These are phyloP conservation scores for Dendrophyllia cribrosa DNA, from an alignment of 64 coral and sea anemone species.

Conservation along the genomic window DNA sequence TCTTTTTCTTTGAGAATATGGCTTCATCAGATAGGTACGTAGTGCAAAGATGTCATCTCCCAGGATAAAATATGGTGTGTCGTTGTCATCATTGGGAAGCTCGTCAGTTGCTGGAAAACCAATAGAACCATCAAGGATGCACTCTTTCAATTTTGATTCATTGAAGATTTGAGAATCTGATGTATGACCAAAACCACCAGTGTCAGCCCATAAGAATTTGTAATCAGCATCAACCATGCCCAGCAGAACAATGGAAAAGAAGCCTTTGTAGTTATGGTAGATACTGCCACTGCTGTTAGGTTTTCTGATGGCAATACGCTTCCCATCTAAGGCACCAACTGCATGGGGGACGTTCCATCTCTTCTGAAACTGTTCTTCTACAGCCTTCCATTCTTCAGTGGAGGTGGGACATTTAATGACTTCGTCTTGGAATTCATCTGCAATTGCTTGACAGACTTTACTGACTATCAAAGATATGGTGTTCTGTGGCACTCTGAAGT, in stretches of 20 bases:
- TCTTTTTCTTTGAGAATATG: not conserved
- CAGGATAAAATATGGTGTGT: not conserved
- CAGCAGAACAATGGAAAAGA: slow-evolving; percentile 22
- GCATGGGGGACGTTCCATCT: slow-evolving; percentile 21
- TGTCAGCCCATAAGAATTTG: slow-evolving; percentile 15
- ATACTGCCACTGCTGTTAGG: not conserved
- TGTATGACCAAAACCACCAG: not conserved
- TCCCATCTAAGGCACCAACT: slow-evolving; percentile 18
- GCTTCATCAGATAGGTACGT: not conserved
- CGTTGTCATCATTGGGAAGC: not conserved
- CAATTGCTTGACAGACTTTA: slow-evolving; percentile 24
- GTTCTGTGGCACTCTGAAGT: slow-evolving; percentile 20
- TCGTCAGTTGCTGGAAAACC: not conserved
- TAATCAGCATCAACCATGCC: slow-evolving; percentile 47
- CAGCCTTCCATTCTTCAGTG: not conserved
- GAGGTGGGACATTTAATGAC: too few relatives aligned
- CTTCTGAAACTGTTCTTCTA: not conserved
- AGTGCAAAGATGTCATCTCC: slow-evolving; percentile 30
- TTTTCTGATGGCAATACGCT: not conserved
- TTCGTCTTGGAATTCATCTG: not conserved
- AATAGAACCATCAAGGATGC: not conserved
- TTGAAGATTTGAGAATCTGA: slow-evolving; percentile 14
- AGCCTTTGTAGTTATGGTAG: slow-evolving; percentile 15
- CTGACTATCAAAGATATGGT: not conserved
- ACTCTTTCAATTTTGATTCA: not conserved